phyloP scores from a whole-genome alignment of 2,797 vertebrate species.

The Calcarius lapponicus region DNA sequence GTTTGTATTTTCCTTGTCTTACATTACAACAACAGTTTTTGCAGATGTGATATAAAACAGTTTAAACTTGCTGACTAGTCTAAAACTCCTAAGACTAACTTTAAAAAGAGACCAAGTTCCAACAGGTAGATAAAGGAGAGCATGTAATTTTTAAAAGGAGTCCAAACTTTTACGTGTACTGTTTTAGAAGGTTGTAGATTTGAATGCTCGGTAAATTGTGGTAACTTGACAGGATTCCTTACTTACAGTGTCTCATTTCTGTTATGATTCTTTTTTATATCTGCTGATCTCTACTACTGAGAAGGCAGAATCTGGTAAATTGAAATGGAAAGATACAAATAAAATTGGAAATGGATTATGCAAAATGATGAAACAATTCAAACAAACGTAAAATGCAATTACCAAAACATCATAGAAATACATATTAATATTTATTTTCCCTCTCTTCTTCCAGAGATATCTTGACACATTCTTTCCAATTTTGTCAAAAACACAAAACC shows the following conservation, averaged over 20 bases:
- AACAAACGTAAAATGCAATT: neutral
- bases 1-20: neutral
- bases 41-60: neutral
- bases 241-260: neutral
- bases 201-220: neutral
- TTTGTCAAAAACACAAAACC: neutral
- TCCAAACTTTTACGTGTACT: neutral
- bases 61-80: neutral
- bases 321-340: neutral
- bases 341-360: neutral
- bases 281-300: neutral
- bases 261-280: neutral
- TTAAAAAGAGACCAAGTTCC: neutral
- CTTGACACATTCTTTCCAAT: slow-evolving; percentile 76
- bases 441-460: slow-evolving; percentile 72
- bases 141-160: neutral
- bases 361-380: neutral
- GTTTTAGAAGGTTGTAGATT: neutral
- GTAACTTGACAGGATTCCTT: neutral
- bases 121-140: neutral
- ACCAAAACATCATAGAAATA: neutral
- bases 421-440: neutral
- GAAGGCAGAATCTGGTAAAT: neutral
- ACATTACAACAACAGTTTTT: neutral
- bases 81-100: neutral